Percentiles rank a stretch among this genome's conserved stretches.
These are phyloP conservation scores for Aplysia californica DNA, from an alignment of 1,140 invertebrate genomes.

Conservation along the genomic window DNA sequence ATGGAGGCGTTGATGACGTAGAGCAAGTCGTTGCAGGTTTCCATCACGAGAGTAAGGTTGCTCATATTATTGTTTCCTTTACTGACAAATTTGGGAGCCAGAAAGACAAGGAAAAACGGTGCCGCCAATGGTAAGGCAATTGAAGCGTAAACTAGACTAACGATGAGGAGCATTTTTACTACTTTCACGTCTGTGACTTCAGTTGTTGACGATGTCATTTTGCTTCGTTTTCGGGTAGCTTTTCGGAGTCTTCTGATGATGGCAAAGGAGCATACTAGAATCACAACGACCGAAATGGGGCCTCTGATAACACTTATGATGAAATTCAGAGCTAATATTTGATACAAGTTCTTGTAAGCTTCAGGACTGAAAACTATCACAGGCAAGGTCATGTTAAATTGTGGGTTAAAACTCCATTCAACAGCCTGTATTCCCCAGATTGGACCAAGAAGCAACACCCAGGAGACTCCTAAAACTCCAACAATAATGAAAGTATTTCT, in stretches of 20 bases:
- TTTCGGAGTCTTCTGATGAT: not conserved
- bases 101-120: not conserved
- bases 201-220: not conserved
- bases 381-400: not conserved
- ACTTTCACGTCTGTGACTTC: not conserved
- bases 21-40: not conserved
- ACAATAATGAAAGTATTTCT: not conserved
- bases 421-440: not conserved
- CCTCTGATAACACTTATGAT: not conserved
- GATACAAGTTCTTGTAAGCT: not conserved
- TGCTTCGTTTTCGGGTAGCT: not conserved
- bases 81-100: not conserved
- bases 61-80: too few relatives aligned
- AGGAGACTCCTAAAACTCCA: not conserved
- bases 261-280: not conserved
- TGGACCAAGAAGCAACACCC: not conserved
- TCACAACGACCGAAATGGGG: not conserved
- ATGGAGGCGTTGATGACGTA: not conserved
- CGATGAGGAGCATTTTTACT: slow-evolving; percentile 1
- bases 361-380: not conserved
- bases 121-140: not conserved
- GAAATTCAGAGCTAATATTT: not conserved
- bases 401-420: not conserved
- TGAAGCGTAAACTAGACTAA: not conserved
- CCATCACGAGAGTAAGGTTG: not conserved